Conservation (phyloP, 2,113 vertebrate genomes). For the Neotoma lepida region DNA sequence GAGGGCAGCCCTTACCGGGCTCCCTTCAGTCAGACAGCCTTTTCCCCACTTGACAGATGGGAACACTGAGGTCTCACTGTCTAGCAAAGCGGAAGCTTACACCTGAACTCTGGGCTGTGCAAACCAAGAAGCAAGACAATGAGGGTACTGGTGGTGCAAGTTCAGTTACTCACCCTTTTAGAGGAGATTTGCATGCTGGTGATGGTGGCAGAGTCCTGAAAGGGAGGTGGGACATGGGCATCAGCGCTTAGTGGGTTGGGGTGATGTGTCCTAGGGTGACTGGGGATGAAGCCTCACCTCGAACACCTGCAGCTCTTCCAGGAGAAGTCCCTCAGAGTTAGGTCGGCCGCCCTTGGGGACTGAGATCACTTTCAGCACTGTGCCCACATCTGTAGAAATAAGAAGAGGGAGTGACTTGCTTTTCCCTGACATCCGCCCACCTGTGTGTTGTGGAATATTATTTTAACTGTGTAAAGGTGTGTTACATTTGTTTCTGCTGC, state of each 20-base stretch:
- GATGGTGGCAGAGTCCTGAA: conserved; percentile 91
- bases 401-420: neutral
- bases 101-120: neutral
- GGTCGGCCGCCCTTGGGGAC: conserved; percentile 93
- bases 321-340: conserved; percentile 91
- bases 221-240: neutral
- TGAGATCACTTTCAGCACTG: conserved; percentile 95
- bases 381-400: conserved; percentile 89
- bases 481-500: neutral
- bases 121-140: neutral
- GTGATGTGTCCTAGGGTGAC: neutral
- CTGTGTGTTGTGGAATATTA: neutral
- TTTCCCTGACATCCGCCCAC: neutral
- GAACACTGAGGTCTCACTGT: neutral
- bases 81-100: conserved; percentile 29
- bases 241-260: neutral
- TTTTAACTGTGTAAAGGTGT: neutral
- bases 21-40: neutral
- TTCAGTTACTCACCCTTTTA: conserved; percentile 89
- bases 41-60: conserved; percentile 1
- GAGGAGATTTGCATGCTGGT: conserved; percentile 96
- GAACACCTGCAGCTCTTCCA: conserved; percentile 96
- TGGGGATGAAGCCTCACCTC: conserved; percentile 86
- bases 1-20: neutral
- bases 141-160: fast-evolving